Conservation (phyloP, 1,140 invertebrate species). For the Periplaneta americana region DNA sequence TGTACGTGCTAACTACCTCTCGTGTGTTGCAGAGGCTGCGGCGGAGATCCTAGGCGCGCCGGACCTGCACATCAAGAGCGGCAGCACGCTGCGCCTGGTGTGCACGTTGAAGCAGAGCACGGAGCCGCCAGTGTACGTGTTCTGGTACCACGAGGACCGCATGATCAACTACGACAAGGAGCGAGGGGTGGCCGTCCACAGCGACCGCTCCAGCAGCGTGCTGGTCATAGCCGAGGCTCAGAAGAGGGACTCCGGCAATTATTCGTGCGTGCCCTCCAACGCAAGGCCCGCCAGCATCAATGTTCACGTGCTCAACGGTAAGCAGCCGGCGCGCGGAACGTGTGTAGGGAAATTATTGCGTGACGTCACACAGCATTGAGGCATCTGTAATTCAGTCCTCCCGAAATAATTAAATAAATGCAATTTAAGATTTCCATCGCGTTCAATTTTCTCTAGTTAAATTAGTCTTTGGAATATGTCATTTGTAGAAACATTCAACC, state of each 20-base stretch:
- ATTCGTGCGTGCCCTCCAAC: constrained; percentile 51
- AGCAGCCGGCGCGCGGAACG: constrained; percentile 9
- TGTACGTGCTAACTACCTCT: too few species aligned
- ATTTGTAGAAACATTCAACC: too few species aligned
- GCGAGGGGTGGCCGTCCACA: constrained; percentile 33
- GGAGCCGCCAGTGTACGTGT: constrained; percentile 69
- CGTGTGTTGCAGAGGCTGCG: constrained; percentile 58
- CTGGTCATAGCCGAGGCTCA: constrained; percentile 33
- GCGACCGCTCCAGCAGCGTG: constrained; percentile 30
- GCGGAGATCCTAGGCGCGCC: constrained; percentile 70
- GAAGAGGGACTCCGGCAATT: constrained; percentile 49
- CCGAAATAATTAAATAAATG: too few species aligned
- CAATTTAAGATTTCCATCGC: too few species aligned
- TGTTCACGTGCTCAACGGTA: constrained; percentile 47
- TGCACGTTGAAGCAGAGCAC: constrained; percentile 65
- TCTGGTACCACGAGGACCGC: constrained; percentile 69
- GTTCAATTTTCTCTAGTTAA: too few species aligned
- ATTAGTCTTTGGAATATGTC: too few species aligned
- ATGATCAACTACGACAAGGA: constrained; percentile 71
- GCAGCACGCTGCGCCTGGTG: constrained; percentile 62
- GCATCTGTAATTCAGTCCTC: too few species aligned
- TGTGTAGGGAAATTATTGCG: background rate
- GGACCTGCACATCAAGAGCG: constrained; percentile 67
- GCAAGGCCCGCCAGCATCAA: constrained; percentile 46
- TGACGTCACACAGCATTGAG: too few species aligned